These are phyloP conservation scores for Monomorium pharaonis DNA, from an alignment of 1,140 invertebrate species.

Conservation along the genomic window DNA sequence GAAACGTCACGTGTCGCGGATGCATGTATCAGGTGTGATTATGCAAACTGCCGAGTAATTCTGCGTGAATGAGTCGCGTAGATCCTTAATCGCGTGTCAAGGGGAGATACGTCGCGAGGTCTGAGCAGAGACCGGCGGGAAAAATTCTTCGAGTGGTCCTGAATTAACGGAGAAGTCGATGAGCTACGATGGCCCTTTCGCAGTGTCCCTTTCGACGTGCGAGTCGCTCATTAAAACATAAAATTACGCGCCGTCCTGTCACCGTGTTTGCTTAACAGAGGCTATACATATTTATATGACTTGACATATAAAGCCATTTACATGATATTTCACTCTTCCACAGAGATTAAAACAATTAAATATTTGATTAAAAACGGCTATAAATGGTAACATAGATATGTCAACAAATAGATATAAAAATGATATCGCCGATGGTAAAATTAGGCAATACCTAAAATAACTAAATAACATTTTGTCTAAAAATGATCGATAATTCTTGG, in stretches of 20 bases:
- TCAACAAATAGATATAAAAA: background rate
- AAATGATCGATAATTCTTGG: background rate
- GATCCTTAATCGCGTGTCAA: conserved; percentile 48
- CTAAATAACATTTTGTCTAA: background rate
- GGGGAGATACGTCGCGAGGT: conserved; percentile 17
- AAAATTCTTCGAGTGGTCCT: conserved; percentile 18
- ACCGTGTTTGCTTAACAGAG: conserved; percentile 16
- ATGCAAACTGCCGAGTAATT: conserved; percentile 51
- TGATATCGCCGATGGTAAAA: background rate
- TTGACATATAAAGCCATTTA: background rate
- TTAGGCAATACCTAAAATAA: background rate
- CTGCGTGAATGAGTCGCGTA: conserved; percentile 13
- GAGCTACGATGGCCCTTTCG: conserved; percentile 22
- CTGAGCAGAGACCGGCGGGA: background rate
- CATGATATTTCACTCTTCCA: background rate
- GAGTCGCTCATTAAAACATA: conserved; percentile 23
- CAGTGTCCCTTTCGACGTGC: conserved; percentile 14
- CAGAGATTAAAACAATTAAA: background rate
- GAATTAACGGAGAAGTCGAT: conserved; percentile 34
- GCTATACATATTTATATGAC: conserved; percentile 24
- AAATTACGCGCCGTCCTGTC: conserved; percentile 33
- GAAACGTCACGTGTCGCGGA: conserved; percentile 28
- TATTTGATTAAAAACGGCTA: background rate
- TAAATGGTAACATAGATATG: background rate
- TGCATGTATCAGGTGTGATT: conserved; percentile 22